Evolutionary conservation across 1,140 invertebrate species (phyloP).

Genomic region (Achroia grisella): DNA sequence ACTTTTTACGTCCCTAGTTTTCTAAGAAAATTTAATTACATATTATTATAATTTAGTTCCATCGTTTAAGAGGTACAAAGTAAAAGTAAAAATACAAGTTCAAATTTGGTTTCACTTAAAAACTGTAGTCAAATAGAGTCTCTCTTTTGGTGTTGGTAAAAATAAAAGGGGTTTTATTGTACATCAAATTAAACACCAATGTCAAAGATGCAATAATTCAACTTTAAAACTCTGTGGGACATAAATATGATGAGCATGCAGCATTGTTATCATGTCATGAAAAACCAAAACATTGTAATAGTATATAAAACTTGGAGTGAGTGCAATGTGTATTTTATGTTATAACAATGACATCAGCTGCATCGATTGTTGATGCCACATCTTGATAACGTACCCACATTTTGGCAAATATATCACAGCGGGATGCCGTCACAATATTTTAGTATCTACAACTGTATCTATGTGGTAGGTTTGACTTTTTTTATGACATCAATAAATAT

Average conservation of each 20-base stretch:
- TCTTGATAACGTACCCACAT: conserved; percentile 66
- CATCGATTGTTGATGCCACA: conserved; percentile 33
- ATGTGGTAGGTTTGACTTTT: conserved; percentile 36
- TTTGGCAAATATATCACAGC: conserved; percentile 65
- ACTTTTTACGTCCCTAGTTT: background rate
- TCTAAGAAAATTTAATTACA: too few relatives aligned
- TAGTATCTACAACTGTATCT: conserved; percentile 53
- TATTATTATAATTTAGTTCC: too few relatives aligned
- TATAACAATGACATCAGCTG: conserved; percentile 42
- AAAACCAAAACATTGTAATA: conserved; percentile 4
- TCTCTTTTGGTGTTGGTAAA: too few relatives aligned
- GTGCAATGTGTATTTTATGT: conserved; percentile 28
- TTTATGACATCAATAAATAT: conserved; percentile 12
- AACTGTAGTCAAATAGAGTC: too few relatives aligned
- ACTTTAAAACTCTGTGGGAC: conserved; percentile 12
- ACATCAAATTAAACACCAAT: too few relatives aligned
- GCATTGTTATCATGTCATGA: conserved; percentile 18
- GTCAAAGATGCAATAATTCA: conserved; percentile 13
- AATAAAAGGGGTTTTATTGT: too few relatives aligned
- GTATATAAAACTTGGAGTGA: conserved; percentile 11
- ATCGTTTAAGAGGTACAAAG: too few relatives aligned
- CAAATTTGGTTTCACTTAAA: too few relatives aligned
- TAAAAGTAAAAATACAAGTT: too few relatives aligned
- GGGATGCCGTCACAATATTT: conserved; percentile 70
- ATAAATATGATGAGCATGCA: conserved; percentile 27